A percentile compares a stretch with the other conserved stretches of the same genome.
phyloP scores from a whole-genome alignment of 2,113 vertebrate species.

The Plotosus lineatus region DNA sequence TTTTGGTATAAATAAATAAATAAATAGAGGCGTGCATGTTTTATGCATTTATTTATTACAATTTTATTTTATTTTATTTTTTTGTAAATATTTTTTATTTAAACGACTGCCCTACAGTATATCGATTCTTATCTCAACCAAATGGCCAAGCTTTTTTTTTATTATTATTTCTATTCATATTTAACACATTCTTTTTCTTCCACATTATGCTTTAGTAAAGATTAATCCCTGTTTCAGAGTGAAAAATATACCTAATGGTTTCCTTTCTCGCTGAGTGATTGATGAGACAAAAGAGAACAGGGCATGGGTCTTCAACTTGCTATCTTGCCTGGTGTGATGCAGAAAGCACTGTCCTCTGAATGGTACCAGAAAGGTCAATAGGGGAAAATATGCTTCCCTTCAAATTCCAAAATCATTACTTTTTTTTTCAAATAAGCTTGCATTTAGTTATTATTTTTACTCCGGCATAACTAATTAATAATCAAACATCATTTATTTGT shows the following conservation, averaged over 20 bases:
- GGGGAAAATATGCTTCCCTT: slow-evolving; percentile 18
- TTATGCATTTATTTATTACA: too few relatives aligned
- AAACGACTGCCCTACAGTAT: too few relatives aligned
- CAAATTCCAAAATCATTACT: neutral
- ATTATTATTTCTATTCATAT: neutral
- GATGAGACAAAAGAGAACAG: slow-evolving; percentile 22
- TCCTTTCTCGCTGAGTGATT: slow-evolving; percentile 26
- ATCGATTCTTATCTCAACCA: neutral
- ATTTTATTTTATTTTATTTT: too few relatives aligned
- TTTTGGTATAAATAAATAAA: too few relatives aligned
- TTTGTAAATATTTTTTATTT: too few relatives aligned
- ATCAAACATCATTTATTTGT: neutral
- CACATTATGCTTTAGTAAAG: neutral
- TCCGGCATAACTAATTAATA: neutral
- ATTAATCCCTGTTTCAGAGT: neutral
- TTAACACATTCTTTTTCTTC: neutral
- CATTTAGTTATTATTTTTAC: neutral
- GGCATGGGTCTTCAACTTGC: neutral
- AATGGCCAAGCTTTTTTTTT: neutral
- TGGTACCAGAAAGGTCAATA: neutral
- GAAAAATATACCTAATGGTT: slow-evolving; percentile 14
- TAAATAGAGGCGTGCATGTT: too few relatives aligned
- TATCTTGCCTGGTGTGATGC: neutral
- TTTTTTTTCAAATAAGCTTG: neutral
- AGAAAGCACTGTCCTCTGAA: slow-evolving; percentile 21